These are phyloP conservation scores for Agrotis exclamationis DNA, from an alignment of 2,888 invertebrate genomes.

Conservation along the genomic window DNA sequence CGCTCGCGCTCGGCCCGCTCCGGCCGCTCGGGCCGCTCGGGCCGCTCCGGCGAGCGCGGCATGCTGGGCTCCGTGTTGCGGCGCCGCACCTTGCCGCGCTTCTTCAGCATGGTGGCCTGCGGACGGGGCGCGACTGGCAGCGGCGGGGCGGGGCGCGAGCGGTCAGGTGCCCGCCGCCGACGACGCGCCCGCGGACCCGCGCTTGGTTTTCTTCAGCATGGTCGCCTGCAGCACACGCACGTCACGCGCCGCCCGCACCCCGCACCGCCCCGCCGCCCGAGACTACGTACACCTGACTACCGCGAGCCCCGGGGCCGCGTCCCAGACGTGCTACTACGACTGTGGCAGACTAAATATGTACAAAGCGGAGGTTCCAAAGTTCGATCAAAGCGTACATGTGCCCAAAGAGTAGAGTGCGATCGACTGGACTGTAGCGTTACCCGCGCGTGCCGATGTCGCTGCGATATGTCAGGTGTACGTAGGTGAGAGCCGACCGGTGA, in stretches of 20 bases:
- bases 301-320: constrained; percentile 5
- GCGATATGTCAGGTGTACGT: constrained; percentile 64
- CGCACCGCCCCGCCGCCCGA: constrained; percentile 57
- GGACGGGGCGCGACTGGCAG: constrained; percentile 75
- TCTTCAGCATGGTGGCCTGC: constrained; percentile 99
- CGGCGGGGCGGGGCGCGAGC: constrained; percentile 79
- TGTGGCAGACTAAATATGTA: constrained; percentile 55
- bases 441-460: constrained; percentile 48
- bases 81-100: constrained; percentile 99
- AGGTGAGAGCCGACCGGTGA: constrained; percentile 62
- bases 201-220: constrained; percentile 99
- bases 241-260: constrained; percentile 67
- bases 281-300: constrained; percentile 60
- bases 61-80: constrained; percentile 97
- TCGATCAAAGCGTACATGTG: constrained; percentile 53
- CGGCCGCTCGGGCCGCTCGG: constrained; percentile 81
- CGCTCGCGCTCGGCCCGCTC: constrained; percentile 81
- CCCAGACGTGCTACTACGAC: constrained; percentile 55
- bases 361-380: constrained; percentile 53
- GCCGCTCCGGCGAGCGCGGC: constrained; percentile 85
- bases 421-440: constrained; percentile 31
- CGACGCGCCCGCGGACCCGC: constrained; percentile 96
- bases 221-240: constrained; percentile 95
- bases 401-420: constrained; percentile 44
- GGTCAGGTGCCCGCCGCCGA: constrained; percentile 90